Conservation (phyloP, 2,888 invertebrate species). For the Listrodromus nycthemerus region DNA sequence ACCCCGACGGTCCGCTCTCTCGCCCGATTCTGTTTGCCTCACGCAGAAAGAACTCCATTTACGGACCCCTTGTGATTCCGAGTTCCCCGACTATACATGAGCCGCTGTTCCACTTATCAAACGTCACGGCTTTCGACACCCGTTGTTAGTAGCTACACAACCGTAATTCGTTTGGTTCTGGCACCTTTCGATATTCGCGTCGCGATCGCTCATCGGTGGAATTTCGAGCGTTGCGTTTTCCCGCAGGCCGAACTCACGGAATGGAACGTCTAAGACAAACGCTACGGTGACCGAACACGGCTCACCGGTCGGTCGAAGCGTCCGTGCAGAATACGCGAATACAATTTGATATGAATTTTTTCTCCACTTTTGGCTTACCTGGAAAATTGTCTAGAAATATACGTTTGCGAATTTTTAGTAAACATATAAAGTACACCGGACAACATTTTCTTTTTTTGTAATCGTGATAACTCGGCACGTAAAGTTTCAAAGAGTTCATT, state of each 20-base stretch:
- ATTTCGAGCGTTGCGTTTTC: background rate
- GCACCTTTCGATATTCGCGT: constrained; percentile 42
- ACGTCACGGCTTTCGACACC: background rate
- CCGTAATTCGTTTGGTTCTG: constrained; percentile 51
- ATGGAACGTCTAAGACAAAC: background rate
- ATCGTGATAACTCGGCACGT: too few species aligned
- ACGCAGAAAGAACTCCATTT: constrained; percentile 53
- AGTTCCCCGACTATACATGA: constrained; percentile 25
- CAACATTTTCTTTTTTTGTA: too few species aligned
- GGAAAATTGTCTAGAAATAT: too few species aligned
- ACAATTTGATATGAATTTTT: background rate
- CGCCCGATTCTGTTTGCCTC: constrained; percentile 39
- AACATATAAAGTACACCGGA: too few species aligned
- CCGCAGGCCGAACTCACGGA: background rate
- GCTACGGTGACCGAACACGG: too few species aligned
- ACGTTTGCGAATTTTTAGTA: too few species aligned
- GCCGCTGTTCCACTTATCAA: constrained; percentile 12
- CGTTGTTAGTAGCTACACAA: constrained; percentile 12
- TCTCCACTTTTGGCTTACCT: too few species aligned
- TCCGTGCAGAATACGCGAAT: too few species aligned
- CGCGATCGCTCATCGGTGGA: background rate
- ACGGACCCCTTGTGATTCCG: constrained; percentile 41
- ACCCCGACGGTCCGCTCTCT: constrained; percentile 30
- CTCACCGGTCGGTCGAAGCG: too few species aligned
- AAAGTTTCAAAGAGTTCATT: too few species aligned